Evolutionary conservation across 2,888 invertebrate species (phyloP), one percentile per base, ranked within the genome.

Genomic region (Allophyes oxyacanthae): DNA sequence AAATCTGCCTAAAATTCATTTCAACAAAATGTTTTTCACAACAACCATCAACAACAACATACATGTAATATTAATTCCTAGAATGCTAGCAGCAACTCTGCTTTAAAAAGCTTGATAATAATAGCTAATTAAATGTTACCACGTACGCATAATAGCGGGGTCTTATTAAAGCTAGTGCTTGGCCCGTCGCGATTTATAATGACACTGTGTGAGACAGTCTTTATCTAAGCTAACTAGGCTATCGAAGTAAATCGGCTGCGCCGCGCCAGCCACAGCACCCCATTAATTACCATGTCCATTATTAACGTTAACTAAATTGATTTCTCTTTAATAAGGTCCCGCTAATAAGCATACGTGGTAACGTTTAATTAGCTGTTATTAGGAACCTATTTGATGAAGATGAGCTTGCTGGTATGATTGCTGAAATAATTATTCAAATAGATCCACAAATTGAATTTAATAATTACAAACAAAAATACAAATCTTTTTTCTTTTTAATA

Each of bases 231-330:
- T 72, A 83, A 87, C 79, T 84, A 82, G 86, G 88, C 90, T 90
- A 91, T 91, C 91, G 61, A 66, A 63, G 69, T 71, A 68, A 74
- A 87, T 85, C 88, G 70, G 40, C 42, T 58, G 48, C 57, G 55
- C 61, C 44, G 76, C 77, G 63, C 77, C 77, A 70, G 78, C 71
- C 78, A 75, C 81, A 82, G 87, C 90, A 88, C 90, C 85, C 83
- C 87, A 89, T 91, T 90, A 88, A 90, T 90, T 89, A 88, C 80
- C 56, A 63, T 68, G 80, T 80, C 83, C 83, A 85, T 86, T 88
- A 87, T 87, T 81, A 82, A 80, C 77, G 75, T 70, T 69, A 82
- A 83, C 87, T 87, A 85, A 85, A 88, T 87, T 81, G 83, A 79
- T 81, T 82, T 75, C 76, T 76, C 79, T 82, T 75, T 79, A 83